These are phyloP conservation scores for Catostylus mosaicus DNA, from an alignment of 30 jellyfish, hydroid and myxozoan species.

Conservation along the genomic window DNA sequence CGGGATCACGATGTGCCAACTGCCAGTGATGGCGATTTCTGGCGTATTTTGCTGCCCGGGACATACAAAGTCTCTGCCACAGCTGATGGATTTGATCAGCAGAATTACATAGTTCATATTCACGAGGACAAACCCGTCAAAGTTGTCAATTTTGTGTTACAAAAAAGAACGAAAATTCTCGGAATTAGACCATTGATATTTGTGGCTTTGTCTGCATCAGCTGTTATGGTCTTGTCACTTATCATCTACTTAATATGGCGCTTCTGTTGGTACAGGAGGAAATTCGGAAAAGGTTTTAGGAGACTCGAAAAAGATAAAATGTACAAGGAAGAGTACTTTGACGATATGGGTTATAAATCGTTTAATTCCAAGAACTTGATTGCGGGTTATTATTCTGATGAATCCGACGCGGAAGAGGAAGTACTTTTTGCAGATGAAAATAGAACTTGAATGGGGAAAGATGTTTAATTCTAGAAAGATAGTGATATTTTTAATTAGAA, in stretches of 20 bases:
- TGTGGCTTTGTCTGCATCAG: constrained; percentile 78
- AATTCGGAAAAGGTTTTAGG: constrained; percentile 57
- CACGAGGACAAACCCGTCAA: constrained; percentile 64
- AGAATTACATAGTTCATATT: constrained; percentile 68
- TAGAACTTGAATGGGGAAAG: neutral
- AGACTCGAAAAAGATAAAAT: constrained; percentile 33
- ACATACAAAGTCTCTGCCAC: constrained; percentile 83
- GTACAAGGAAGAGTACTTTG: constrained; percentile 72
- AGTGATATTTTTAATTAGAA: neutral
- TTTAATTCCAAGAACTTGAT: constrained; percentile 67
- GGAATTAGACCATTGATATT: constrained; percentile 81
- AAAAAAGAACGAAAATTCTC: constrained; percentile 52
- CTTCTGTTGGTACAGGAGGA: constrained; percentile 56
- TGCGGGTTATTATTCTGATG: constrained; percentile 76
- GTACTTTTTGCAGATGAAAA: constrained; percentile 78
- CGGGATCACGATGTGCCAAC: constrained; percentile 81
- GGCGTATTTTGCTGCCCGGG: constrained; percentile 96
- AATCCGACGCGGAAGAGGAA: constrained; percentile 92
- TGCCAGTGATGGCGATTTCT: constrained; percentile 89
- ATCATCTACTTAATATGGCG: constrained; percentile 51
- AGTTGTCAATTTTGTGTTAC: constrained; percentile 68
- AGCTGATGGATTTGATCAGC: constrained; percentile 78
- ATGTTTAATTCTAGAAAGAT: neutral
- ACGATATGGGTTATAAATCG: constrained; percentile 70
- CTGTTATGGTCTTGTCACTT: constrained; percentile 63